Evolutionary conservation across 2,113 vertebrate species (phyloP).

Genomic region (Cavia porcellus): DNA sequence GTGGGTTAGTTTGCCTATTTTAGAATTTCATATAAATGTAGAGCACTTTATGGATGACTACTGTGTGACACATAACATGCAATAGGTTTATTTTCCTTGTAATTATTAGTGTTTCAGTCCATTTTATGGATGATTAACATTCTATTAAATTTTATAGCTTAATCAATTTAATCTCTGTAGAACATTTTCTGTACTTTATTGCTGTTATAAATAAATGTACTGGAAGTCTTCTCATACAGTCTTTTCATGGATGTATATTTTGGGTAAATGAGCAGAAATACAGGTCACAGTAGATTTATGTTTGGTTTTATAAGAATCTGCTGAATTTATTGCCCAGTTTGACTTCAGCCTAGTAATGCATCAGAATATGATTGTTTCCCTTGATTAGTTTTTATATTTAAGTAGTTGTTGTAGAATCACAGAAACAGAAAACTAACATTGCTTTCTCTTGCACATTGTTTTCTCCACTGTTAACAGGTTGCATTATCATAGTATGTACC

Average conservation of each 20-base stretch:
- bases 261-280: not conserved
- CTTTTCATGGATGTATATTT: not conserved
- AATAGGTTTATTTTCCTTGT: not conserved
- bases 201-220: not conserved
- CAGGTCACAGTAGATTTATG: not conserved
- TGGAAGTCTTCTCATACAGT: not conserved
- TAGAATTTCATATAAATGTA: not conserved
- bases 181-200: not conserved
- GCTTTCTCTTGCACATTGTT: not conserved
- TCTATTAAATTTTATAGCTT: not conserved
- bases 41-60: not conserved
- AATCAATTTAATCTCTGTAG: not conserved
- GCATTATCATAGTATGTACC: not conserved
- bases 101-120: not conserved
- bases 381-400: not conserved
- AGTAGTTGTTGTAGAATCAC: not conserved
- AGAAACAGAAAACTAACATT: not conserved
- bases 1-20: not conserved
- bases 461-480: not conserved
- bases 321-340: not conserved
- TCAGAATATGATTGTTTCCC: not conserved
- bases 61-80: not conserved
- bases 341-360: not conserved
- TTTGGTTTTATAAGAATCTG: not conserved
- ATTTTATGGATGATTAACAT: not conserved